Evolutionary conservation across 2,113 vertebrate genomes (phyloP).

Genomic region (Tachysurus fulvidraco): DNA sequence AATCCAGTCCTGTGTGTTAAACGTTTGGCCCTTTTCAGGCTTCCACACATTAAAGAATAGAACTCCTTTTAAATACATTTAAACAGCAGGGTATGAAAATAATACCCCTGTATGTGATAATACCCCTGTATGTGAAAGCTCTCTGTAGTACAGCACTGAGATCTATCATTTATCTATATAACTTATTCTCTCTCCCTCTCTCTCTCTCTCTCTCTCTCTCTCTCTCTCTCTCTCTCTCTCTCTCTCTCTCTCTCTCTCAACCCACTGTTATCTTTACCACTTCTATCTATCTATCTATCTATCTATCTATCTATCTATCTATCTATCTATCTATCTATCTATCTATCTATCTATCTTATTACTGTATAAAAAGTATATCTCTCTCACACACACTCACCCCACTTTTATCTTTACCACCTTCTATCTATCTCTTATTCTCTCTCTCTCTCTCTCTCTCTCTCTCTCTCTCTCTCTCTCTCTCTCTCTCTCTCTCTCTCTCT

Average conservation of each 20-base stretch:
- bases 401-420: not conserved
- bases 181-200: too few relatives aligned
- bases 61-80: not conserved
- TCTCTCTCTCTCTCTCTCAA: too few relatives aligned
- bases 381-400: too few relatives aligned
- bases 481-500: too few relatives aligned
- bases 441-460: not conserved
- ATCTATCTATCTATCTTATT: not conserved
- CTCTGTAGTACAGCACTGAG: not conserved
- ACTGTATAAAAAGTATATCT: too few relatives aligned
- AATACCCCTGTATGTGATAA: conserved; percentile 7
- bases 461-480: not conserved
- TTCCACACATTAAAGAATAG: not conserved
- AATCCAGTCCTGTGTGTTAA: not conserved
- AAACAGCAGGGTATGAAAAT: conserved; percentile 16
- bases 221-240: too few relatives aligned
- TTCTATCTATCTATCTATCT: not conserved
- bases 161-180: not conserved
- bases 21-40: not conserved
- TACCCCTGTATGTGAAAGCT: not conserved
- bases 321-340: not conserved
- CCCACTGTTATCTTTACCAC: too few relatives aligned
- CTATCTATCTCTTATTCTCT: not conserved
- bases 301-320: not conserved
- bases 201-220: too few relatives aligned